Evolutionary conservation across 2,888 invertebrate species (phyloP).

Genomic region (Leptinotarsa tumamoca): DNA sequence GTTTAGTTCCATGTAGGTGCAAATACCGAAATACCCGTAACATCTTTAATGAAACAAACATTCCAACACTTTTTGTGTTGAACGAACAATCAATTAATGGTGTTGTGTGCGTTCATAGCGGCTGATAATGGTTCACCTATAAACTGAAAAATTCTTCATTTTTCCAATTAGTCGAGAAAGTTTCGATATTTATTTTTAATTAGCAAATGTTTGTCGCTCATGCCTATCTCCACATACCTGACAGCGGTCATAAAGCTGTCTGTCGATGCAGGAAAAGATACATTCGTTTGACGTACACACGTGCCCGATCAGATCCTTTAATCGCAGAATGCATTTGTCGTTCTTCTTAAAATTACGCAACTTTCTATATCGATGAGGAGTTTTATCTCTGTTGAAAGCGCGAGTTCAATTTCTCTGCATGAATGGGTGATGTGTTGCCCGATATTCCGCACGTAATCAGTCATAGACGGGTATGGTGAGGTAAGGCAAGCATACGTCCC

Average conservation of each 20-base stretch:
- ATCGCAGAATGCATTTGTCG: constrained; percentile 10
- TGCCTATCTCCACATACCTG: background rate
- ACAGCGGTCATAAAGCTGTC: constrained; percentile 10
- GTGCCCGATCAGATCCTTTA: constrained; percentile 18
- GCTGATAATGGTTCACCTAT: background rate
- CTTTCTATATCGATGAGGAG: constrained; percentile 16
- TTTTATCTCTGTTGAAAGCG: constrained; percentile 19
- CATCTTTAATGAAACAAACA: background rate
- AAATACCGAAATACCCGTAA: background rate
- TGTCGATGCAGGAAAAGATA: constrained; percentile 25
- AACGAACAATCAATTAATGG: background rate
- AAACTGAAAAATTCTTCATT: background rate
- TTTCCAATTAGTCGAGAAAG: constrained; percentile 1
- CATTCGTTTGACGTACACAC: background rate
- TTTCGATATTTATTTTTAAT: constrained; percentile 17
- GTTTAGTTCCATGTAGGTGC: background rate
- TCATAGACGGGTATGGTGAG: background rate
- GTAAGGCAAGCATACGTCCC: background rate
- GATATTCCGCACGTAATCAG: background rate
- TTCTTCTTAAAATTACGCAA: constrained; percentile 8
- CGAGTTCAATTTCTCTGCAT: constrained; percentile 26
- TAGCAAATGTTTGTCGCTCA: background rate
- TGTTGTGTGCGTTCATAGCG: background rate
- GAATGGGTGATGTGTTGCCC: constrained; percentile 14
- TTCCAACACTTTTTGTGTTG: background rate